phyloP scores from a whole-genome alignment of 1,140 invertebrate species.

The Drosophila triauraria region DNA sequence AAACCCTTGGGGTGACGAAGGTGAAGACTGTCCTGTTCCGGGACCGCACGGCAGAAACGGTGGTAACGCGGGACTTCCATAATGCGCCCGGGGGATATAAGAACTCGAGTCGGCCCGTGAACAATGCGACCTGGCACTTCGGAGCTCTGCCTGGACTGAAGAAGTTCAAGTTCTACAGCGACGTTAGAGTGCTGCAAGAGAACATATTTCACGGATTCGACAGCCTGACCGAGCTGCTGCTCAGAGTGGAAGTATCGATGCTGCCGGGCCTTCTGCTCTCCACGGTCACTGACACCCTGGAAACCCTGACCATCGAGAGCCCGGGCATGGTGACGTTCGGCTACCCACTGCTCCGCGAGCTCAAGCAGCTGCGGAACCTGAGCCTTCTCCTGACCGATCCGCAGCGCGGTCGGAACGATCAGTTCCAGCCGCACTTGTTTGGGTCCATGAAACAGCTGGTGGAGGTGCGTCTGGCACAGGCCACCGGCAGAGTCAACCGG shows the following conservation, averaged over 20 bases:
- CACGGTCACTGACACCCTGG: slow-evolving; percentile 42
- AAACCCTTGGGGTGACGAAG: slow-evolving; percentile 39
- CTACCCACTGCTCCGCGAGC: slow-evolving; percentile 31
- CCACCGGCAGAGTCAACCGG: slow-evolving; percentile 84
- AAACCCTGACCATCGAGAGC: slow-evolving; percentile 55
- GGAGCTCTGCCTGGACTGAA: slow-evolving; percentile 44
- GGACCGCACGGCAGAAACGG: slow-evolving; percentile 54
- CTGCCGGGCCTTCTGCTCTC: slow-evolving; percentile 48
- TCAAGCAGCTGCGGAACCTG: slow-evolving; percentile 60
- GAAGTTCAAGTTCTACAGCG: slow-evolving; percentile 61
- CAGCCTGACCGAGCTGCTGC: slow-evolving; percentile 48
- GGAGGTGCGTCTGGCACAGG: slow-evolving; percentile 85
- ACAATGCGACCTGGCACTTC: slow-evolving; percentile 47
- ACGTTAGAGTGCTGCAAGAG: slow-evolving; percentile 38
- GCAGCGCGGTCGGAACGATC: not conserved
- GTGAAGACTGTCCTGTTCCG: slow-evolving; percentile 56
- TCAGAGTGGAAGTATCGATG: slow-evolving; percentile 37
- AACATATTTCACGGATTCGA: slow-evolving; percentile 56
- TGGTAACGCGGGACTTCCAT: slow-evolving; percentile 5
- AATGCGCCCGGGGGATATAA: not conserved
- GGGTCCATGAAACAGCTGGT: slow-evolving; percentile 83
- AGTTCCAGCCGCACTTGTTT: slow-evolving; percentile 45
- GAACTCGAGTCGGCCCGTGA: slow-evolving; percentile 4
- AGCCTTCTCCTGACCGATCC: slow-evolving; percentile 36
- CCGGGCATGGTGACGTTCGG: slow-evolving; percentile 51